phyloP scores from a whole-genome alignment of 2,888 invertebrate species.

The Galerucella pusilla region DNA sequence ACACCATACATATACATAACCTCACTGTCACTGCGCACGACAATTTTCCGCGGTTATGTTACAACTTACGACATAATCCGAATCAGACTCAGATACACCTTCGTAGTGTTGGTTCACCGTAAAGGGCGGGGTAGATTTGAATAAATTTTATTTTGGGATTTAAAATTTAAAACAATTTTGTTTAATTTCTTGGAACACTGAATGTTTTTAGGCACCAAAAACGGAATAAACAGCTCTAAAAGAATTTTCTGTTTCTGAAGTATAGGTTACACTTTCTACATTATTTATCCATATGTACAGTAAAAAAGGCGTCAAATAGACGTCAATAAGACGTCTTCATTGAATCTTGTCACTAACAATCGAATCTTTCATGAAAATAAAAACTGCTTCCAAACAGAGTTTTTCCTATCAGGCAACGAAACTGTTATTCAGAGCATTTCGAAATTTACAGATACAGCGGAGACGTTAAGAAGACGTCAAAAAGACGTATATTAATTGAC shows the following conservation, averaged over 20 bases:
- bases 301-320: background rate
- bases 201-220: background rate
- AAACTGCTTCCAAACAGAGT: background rate
- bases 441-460: background rate
- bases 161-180: background rate
- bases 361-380: background rate
- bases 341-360: background rate
- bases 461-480: background rate
- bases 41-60: background rate
- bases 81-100: background rate
- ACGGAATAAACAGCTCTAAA: too few species aligned
- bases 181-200: background rate
- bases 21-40: background rate
- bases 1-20: background rate
- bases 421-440: background rate
- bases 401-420: background rate
- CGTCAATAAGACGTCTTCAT: background rate
- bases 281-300: constrained; percentile 8
- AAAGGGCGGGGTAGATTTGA: constrained; percentile 4
- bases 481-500: background rate
- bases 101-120: constrained; percentile 1
- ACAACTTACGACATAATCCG: background rate
- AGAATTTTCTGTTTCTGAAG: too few species aligned
- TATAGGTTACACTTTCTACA: too few species aligned
- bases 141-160: background rate